Evolutionary conservation across 2,797 vertebrate species (phyloP).

Genomic region (Naso thynnoides): DNA sequence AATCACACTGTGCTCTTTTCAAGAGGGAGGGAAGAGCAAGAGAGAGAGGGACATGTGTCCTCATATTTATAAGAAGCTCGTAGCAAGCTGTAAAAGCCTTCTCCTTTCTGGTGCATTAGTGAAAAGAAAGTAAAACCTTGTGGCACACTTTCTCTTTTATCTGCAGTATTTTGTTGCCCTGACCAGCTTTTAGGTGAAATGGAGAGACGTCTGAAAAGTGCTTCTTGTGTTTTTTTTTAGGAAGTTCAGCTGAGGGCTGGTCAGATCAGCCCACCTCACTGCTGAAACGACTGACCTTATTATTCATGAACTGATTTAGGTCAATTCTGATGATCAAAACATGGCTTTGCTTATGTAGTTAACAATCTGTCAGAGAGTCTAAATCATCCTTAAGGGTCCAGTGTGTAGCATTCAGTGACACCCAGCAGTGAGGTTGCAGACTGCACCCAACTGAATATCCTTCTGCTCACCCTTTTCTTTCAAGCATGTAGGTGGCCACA

Average conservation of each 20-base stretch:
- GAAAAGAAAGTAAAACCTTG: slow-evolving; percentile 57
- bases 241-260: slow-evolving; percentile 14
- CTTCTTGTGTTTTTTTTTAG: slow-evolving; percentile 8
- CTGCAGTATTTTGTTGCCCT: slow-evolving; percentile 42
- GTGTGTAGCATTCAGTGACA: no score
- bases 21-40: slow-evolving; percentile 5
- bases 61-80: slow-evolving; percentile 63
- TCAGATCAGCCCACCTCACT: not conserved
- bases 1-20: slow-evolving; percentile 53
- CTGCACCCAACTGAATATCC: no score
- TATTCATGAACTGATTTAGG: slow-evolving; percentile 22
- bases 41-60: slow-evolving; percentile 33
- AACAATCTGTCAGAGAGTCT: not conserved
- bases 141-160: slow-evolving; percentile 56
- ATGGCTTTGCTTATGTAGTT: slow-evolving; percentile 18
- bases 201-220: slow-evolving; percentile 14
- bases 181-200: slow-evolving; percentile 45
- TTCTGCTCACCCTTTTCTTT: no score
- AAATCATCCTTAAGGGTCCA: not conserved
- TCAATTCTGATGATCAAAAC: slow-evolving; percentile 21
- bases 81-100: slow-evolving; percentile 65
- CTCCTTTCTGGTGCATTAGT: slow-evolving; percentile 61
- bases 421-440: no score
- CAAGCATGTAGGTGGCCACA: no score
- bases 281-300: not conserved